Evolutionary conservation across 2,113 vertebrate genomes (phyloP).

Genomic region (Galemys pyrenaicus): DNA sequence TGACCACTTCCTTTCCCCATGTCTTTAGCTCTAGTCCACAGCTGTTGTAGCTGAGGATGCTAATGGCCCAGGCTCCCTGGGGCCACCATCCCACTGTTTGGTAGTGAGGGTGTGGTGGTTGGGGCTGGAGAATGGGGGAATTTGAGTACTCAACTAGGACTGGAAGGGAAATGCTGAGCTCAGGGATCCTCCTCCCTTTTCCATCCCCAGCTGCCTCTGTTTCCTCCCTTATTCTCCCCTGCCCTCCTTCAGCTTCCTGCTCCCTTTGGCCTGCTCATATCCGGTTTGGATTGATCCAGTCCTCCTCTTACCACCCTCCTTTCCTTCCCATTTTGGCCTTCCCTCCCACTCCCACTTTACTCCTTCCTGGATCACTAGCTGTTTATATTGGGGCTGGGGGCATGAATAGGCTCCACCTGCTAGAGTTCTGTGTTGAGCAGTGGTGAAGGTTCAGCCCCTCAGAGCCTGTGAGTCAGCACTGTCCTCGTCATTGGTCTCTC

Average conservation of each 20-base stretch:
- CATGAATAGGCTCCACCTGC: neutral
- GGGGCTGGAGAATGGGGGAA: neutral
- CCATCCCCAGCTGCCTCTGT: conserved; percentile 41
- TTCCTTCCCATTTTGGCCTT: neutral
- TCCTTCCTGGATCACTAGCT: conserved; percentile 22
- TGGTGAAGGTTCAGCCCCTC: conserved; percentile 48
- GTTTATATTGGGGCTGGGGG: neutral
- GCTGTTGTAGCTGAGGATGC: conserved; percentile 42
- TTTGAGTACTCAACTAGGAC: neutral
- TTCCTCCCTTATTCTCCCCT: conserved; percentile 52
- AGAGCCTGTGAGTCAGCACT: conserved; percentile 87
- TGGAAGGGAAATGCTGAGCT: conserved; percentile 70
- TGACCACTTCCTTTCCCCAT: neutral
- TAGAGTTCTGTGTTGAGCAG: neutral
- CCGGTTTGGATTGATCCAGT: conserved; percentile 37
- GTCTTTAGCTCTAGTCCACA: conserved; percentile 9
- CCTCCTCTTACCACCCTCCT: conserved; percentile 40
- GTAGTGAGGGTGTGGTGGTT: neutral
- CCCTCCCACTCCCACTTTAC: neutral
- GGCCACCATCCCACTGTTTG: neutral
- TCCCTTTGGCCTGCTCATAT: neutral
- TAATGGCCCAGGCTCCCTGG: conserved; percentile 62
- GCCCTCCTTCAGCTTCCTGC: conserved; percentile 54
- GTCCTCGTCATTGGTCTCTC: conserved; percentile 70
- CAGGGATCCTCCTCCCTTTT: conserved; percentile 39